Evolutionary conservation across 2,797 vertebrate genomes (phyloP), one percentile per base, ranked within the genome.

Genomic region (Gymnocypris eckloni): DNA sequence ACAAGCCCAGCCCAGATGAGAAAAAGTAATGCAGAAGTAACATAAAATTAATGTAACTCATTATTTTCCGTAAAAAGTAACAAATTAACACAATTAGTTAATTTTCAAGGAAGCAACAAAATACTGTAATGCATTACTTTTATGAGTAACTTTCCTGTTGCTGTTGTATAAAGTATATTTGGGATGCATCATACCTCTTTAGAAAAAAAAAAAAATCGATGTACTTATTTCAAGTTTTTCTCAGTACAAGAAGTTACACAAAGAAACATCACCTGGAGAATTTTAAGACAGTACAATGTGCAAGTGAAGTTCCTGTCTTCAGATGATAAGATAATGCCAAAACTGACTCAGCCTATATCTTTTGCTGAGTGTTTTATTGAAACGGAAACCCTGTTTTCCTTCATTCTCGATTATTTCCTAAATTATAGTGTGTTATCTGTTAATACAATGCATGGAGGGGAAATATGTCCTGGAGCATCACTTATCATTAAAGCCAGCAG

Each of bases 331-430:
- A 33, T 54, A 15, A 52, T 50, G 69, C 72, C 72, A 83, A 67
- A 69, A 77, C 82, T 79, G 66, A 78, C 59, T 69, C 25, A 37
- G 25, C 50, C 52, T 10, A 33, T 10, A 33, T 61, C 43, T 79
- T 79, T 48, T 79, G 69, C 64, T 78, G 76, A 64, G 81, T 70
- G 52, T 71, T 11, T 69, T 12, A 67, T 88, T 91, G 89, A 90
- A 93, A 92, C 84, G 85, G 0, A 28, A 83, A 89, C 64, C 70
- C 81, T 89, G 91, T 91, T 75, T 72, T 73, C 86, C 39, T 75
- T 80, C 52, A 52, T 69, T 71, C 56, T 84, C 77, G 54, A 77
- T 64, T 76, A 87, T 90, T 92, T 93, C 90, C 88, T 77, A 81
- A 72, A 72, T 82, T 75, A 77, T 45, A 88, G 90, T 16, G 50